These are phyloP conservation scores for Centropus bengalensis DNA, from an alignment of 2,113 vertebrate genomes.

Conservation along the genomic window DNA sequence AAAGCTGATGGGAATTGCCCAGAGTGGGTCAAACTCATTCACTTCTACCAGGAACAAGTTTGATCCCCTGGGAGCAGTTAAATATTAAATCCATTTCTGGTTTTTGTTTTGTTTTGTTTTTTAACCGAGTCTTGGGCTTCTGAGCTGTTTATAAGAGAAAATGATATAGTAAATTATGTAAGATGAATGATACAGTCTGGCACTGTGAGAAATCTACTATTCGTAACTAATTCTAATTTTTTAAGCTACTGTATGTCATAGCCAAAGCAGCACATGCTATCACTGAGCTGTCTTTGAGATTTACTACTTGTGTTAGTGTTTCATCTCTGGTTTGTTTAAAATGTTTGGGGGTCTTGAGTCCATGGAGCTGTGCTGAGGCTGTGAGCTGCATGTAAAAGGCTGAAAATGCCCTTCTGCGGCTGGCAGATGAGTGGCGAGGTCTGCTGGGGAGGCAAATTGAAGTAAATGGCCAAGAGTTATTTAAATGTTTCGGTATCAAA, in stretches of 20 bases:
- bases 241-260: slow-evolving; percentile 59
- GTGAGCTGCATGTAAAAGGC: slow-evolving; percentile 35
- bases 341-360: slow-evolving; percentile 25
- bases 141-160: slow-evolving; percentile 66
- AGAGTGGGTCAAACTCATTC: slow-evolving; percentile 38
- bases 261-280: slow-evolving; percentile 68
- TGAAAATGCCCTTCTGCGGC: background rate
- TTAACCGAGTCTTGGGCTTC: slow-evolving; percentile 33
- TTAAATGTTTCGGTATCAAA: background rate
- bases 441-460: background rate
- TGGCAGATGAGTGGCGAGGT: background rate
- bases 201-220: slow-evolving; percentile 64
- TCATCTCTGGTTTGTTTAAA: slow-evolving; percentile 59
- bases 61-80: background rate
- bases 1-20: slow-evolving; percentile 21
- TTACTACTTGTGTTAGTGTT: slow-evolving; percentile 62
- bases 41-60: background rate
- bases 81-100: slow-evolving; percentile 58
- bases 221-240: slow-evolving; percentile 74
- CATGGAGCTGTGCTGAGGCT: background rate
- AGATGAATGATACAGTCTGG: slow-evolving; percentile 52
- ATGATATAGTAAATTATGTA: slow-evolving; percentile 60
- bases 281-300: slow-evolving; percentile 65
- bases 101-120: slow-evolving; percentile 50
- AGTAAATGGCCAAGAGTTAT: background rate